A percentile compares a stretch with the other conserved stretches of the same genome.
These are phyloP conservation scores for Mycetomoellerius zeteki DNA, from an alignment of 1,140 invertebrate species.

Conservation along the genomic window DNA sequence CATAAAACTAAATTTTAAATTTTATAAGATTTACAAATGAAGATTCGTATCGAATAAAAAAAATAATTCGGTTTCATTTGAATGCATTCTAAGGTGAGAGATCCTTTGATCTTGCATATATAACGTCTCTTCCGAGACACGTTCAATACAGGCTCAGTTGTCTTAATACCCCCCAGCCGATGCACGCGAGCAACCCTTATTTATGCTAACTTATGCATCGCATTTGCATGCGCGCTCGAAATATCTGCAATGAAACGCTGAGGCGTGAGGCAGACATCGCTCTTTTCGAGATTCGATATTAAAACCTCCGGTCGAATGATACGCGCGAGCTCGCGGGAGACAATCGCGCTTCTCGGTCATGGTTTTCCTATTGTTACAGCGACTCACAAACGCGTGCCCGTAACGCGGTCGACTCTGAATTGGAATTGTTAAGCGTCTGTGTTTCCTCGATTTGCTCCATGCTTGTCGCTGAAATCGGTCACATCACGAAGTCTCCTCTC, in stretches of 20 bases:
- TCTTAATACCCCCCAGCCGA: conserved; percentile 34
- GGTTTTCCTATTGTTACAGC: conserved; percentile 11
- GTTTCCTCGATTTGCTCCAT: conserved; percentile 7
- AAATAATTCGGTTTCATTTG: background rate
- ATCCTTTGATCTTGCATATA: background rate
- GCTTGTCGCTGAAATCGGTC: conserved; percentile 17
- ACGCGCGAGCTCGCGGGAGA: background rate
- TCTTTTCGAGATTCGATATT: conserved; percentile 67
- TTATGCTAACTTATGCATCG: conserved; percentile 76
- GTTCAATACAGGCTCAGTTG: conserved; percentile 64
- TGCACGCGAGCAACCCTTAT: conserved; percentile 64
- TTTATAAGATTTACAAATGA: background rate
- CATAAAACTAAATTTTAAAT: background rate
- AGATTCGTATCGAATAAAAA: background rate
- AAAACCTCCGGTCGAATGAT: conserved; percentile 54
- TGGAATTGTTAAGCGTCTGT: background rate
- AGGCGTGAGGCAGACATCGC: conserved; percentile 21
- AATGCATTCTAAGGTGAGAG: background rate
- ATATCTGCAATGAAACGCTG: conserved; percentile 48
- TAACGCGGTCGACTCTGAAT: background rate
- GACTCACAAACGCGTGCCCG: background rate
- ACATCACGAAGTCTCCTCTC: background rate
- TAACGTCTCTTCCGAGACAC: background rate
- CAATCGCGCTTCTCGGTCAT: conserved; percentile 5
- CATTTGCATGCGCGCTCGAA: conserved; percentile 70